Conservation (phyloP, 2,797 vertebrate species). For the Gorsachius magnificus region DNA sequence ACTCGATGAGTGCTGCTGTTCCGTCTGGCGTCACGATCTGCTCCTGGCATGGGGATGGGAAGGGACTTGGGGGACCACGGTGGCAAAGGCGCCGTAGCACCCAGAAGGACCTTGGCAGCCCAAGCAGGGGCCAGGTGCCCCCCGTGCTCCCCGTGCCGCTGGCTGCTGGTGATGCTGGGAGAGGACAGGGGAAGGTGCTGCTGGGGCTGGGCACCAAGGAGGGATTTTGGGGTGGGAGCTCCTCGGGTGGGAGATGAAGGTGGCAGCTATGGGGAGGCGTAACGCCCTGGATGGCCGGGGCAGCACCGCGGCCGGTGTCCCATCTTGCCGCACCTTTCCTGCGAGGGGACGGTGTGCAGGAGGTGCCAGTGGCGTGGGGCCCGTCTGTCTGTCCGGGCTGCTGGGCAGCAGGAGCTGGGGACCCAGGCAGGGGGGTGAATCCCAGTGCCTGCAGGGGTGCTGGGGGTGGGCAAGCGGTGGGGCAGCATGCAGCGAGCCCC, state of each 20-base stretch:
- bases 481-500: neutral
- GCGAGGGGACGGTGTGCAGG: accelerated
- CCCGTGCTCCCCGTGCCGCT: accelerated
- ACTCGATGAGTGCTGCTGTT: accelerated
- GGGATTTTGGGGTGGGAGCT: neutral
- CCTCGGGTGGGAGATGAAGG: accelerated
- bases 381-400: accelerated
- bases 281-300: neutral
- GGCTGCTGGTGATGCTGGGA: accelerated
- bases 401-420: neutral
- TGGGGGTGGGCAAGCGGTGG: accelerated
- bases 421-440: neutral
- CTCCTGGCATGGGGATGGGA: neutral
- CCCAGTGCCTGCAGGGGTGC: neutral
- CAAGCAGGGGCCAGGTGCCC: neutral
- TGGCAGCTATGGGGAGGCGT: neutral
- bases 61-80: accelerated
- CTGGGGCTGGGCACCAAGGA: neutral
- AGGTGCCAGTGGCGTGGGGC: neutral
- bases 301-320: accelerated
- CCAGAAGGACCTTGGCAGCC: neutral
- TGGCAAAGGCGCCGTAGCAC: neutral
- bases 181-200: neutral
- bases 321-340: accelerated
- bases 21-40: accelerated